Percentiles rank a stretch among this genome's conserved stretches.
These are phyloP conservation scores for Olivierus martensii DNA, from an alignment of 1,140 invertebrate genomes.

Conservation along the genomic window DNA sequence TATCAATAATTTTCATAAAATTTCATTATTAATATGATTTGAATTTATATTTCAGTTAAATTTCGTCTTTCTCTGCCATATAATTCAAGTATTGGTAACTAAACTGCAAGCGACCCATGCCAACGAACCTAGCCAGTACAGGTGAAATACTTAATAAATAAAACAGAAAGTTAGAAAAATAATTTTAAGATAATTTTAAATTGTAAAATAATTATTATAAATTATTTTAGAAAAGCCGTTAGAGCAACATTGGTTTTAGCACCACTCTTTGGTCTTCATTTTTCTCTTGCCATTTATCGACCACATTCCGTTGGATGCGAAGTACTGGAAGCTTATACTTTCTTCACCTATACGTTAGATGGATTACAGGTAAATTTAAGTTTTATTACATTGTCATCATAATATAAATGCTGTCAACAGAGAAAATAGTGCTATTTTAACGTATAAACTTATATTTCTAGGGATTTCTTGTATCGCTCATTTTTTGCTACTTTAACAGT, in stretches of 20 bases:
- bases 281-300: conserved; percentile 38
- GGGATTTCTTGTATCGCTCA: no score
- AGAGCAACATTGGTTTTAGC: conserved; percentile 41
- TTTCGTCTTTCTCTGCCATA: conserved; percentile 37
- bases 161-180: no score
- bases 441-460: no score
- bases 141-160: no score
- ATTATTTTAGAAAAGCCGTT: conserved; percentile 36
- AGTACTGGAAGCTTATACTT: conserved; percentile 29
- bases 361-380: conserved; percentile 27
- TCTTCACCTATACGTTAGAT: conserved; percentile 31
- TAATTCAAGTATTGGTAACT: conserved; percentile 39
- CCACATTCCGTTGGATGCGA: conserved; percentile 24
- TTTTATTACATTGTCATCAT: no score
- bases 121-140: conserved; percentile 42
- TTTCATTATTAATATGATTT: no score
- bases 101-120: conserved; percentile 37
- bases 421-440: no score
- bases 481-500: no score
- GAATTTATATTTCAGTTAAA: conserved; percentile 32
- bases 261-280: conserved; percentile 43
- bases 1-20: no score
- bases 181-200: no score
- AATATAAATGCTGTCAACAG: no score
- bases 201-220: neutral